Evolutionary conservation across 1,140 invertebrate genomes (phyloP).

Genomic region (Sarcophaga bullata): DNA sequence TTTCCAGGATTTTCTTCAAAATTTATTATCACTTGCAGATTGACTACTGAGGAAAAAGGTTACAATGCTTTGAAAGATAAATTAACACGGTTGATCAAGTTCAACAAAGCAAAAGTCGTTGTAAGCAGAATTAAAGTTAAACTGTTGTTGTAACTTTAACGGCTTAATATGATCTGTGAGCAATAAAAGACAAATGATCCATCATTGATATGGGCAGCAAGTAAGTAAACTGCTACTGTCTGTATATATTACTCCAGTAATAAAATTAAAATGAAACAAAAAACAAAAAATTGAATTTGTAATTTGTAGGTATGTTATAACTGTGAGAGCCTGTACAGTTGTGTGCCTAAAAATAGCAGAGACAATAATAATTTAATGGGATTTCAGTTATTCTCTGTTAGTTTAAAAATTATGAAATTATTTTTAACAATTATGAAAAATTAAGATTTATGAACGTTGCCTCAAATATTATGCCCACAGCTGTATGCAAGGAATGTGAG

Average conservation of each 20-base stretch:
- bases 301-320: neutral
- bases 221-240: too few relatives aligned
- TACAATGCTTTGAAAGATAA: neutral
- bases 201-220: neutral
- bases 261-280: neutral
- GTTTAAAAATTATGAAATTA: too few relatives aligned
- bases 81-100: neutral
- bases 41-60: neutral
- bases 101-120: neutral
- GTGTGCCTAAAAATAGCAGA: too few relatives aligned
- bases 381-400: too few relatives aligned
- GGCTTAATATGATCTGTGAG: neutral
- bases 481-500: too few relatives aligned
- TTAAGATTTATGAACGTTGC: too few relatives aligned
- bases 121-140: neutral
- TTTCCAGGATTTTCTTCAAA: neutral
- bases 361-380: too few relatives aligned
- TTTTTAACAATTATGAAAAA: too few relatives aligned
- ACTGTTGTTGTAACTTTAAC: slow-evolving; percentile 3
- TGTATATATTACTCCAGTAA: neutral
- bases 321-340: too few relatives aligned
- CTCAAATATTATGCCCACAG: too few relatives aligned
- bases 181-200: neutral
- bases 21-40: neutral
- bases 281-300: neutral